Evolutionary conservation across 2,797 vertebrate genomes (phyloP).

Genomic region (Oreortyx pictus): DNA sequence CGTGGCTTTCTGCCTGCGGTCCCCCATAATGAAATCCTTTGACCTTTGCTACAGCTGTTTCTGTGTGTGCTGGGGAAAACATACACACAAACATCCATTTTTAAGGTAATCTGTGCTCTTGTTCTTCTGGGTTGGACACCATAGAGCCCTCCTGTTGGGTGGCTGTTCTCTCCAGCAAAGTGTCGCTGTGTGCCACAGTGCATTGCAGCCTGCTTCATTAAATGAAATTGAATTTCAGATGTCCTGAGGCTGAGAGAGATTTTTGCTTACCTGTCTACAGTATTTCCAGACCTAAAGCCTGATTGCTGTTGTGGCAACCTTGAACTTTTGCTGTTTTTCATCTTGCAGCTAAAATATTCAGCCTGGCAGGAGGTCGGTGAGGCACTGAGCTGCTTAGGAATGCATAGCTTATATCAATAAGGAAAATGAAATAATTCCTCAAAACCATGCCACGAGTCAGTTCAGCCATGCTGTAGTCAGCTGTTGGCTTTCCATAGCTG

Average conservation of each 20-base stretch:
- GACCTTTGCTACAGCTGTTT: background rate
- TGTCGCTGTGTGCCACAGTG: fast-evolving
- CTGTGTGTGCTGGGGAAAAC: too few relatives aligned
- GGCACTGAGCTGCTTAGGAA: slow-evolving; percentile 33
- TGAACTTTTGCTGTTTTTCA: slow-evolving; percentile 25
- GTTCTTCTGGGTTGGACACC: background rate
- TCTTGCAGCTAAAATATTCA: slow-evolving; percentile 16
- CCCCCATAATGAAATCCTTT: background rate
- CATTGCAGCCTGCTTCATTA: fast-evolving
- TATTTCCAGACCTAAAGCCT: background rate
- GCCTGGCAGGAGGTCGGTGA: slow-evolving; percentile 28
- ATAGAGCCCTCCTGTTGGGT: background rate
- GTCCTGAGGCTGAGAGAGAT: background rate
- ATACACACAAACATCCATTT: too few relatives aligned
- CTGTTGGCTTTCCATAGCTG: background rate
- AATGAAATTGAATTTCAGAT: background rate
- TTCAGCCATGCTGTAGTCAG: background rate
- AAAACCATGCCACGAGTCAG: background rate
- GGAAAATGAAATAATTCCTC: slow-evolving; percentile 33
- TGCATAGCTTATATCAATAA: slow-evolving; percentile 29
- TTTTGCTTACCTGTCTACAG: background rate
- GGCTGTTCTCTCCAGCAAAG: fast-evolving
- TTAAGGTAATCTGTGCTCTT: background rate
- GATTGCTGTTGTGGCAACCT: slow-evolving; percentile 31
- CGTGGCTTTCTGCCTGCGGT: background rate